phyloP scores from a whole-genome alignment of 2,888 invertebrate genomes.

The Cheilosia scutellata region DNA sequence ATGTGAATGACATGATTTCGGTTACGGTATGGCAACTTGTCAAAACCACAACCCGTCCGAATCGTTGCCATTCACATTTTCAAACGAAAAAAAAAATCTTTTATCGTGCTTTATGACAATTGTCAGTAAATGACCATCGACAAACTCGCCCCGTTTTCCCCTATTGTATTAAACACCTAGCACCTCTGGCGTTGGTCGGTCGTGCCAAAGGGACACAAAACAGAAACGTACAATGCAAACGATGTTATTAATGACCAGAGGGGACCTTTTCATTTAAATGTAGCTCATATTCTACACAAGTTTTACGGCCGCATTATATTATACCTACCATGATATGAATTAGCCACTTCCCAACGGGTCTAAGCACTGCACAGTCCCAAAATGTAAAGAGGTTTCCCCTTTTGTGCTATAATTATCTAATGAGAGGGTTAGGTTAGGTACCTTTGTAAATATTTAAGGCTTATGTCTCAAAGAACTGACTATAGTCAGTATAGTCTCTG shows the following conservation, averaged over 20 bases:
- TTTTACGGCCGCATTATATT: conserved; percentile 15
- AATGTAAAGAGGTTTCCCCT: not conserved
- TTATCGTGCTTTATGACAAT: too few relatives aligned
- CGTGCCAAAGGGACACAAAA: conserved; percentile 1
- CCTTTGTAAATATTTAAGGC: conserved; percentile 25
- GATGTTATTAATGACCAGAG: conserved; percentile 33
- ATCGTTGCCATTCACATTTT: too few relatives aligned
- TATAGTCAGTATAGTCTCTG: not conserved
- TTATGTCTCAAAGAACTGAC: conserved; percentile 4
- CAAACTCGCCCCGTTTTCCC: not conserved
- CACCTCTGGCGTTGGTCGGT: not conserved
- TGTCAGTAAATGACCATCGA: too few relatives aligned
- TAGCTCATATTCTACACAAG: conserved; percentile 23
- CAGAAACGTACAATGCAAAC: conserved; percentile 14
- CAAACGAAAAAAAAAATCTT: too few relatives aligned
- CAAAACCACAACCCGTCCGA: too few relatives aligned
- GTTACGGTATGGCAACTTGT: too few relatives aligned
- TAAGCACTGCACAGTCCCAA: conserved; percentile 14
- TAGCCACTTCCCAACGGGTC: conserved; percentile 19
- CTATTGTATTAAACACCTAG: not conserved
- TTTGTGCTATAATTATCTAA: conserved; percentile 27
- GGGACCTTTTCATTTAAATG: conserved; percentile 35
- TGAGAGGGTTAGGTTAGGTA: conserved; percentile 23
- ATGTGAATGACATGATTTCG: too few relatives aligned
- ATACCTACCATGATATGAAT: conserved; percentile 1